Evolutionary conservation across 2,113 vertebrate species (phyloP), one percentile per base, ranked within the genome.

Genomic region (Pelodiscus sinensis): DNA sequence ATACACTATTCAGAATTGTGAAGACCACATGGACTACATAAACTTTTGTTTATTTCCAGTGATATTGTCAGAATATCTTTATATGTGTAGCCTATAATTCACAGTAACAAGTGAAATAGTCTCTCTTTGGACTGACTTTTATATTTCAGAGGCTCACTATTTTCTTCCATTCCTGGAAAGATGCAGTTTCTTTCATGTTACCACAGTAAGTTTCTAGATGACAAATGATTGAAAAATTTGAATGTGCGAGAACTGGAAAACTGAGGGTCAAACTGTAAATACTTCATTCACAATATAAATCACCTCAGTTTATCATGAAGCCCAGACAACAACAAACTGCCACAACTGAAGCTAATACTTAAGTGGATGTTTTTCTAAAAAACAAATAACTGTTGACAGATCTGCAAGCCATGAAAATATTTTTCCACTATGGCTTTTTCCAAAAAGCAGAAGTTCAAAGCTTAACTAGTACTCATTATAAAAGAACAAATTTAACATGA

Each of bases 381-480:
- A 97, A 97, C 2, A 9, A 95, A 79, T 93, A 97, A 90, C 93
- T 96, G 92, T 90, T 50, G 84, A 94, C 92, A 97, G 96, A 95
- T 96, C 96, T 97, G 87, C 84, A 75, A n/a, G 96, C 91, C 68
- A 96, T 97, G 92, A 97, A 97, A 97, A 97, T 14, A 75, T 97
- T 98, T 98, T 98, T 98, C 97, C 96, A 24, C 95, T 95, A 86
- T 95, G 95, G 85, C 94, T 94, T 97, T 96, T 97, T 97, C 97
- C 98, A 98, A 97, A 68, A 97, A 97, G 84, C 88, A 73, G 14
- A 96, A 98, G 97, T 98, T 98, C 97, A 98, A 97, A 98, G 97
- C 97, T 97, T 88, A 95, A 96, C 92, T 97, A 97, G 94, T 96
- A 94, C 95, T 96, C 84, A 89, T 98, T 97, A 97, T 97, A 97